Evolutionary conservation across 2,888 invertebrate genomes (phyloP).

Genomic region (Erebia ligea): DNA sequence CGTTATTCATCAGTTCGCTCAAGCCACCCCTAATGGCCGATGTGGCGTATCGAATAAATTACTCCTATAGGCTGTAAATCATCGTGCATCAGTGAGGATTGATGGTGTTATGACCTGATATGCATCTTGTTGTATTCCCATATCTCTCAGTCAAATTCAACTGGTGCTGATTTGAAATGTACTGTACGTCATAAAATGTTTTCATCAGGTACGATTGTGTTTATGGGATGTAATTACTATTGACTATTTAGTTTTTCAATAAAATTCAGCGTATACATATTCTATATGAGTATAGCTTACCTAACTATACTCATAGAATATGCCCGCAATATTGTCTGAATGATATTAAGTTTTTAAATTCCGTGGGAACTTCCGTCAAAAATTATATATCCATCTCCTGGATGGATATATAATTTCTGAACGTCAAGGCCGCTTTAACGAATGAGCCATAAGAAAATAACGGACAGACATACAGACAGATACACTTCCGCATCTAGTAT

Average conservation of each 20-base stretch:
- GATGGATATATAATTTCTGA: too few relatives aligned
- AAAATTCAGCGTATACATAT: too few relatives aligned
- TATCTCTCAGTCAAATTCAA: constrained; percentile 8
- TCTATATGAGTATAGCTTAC: too few relatives aligned
- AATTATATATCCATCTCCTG: too few relatives aligned
- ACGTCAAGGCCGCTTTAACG: too few relatives aligned
- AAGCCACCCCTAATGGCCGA: constrained; percentile 39
- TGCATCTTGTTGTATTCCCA: constrained; percentile 26
- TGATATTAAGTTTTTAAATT: too few relatives aligned
- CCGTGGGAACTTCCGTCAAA: too few relatives aligned
- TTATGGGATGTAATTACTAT: not conserved
- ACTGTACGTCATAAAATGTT: not conserved
- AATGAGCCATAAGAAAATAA: too few relatives aligned
- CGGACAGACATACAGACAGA: too few relatives aligned
- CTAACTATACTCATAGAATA: too few relatives aligned
- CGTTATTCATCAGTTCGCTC: constrained; percentile 36
- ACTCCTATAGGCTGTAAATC: constrained; percentile 51
- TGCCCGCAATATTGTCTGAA: too few relatives aligned
- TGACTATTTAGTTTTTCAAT: not conserved
- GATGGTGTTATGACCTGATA: constrained; percentile 46
- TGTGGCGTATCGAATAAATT: constrained; percentile 49
- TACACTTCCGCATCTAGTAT: too few relatives aligned
- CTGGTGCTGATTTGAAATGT: constrained; percentile 8
- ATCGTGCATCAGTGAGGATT: constrained; percentile 41
- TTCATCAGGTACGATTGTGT: constrained; percentile 1